A percentile compares a stretch with the other conserved stretches of the same genome.
Conservation (phyloP, 1,140 invertebrate genomes). For the Diorhabda carinulata region DNA sequence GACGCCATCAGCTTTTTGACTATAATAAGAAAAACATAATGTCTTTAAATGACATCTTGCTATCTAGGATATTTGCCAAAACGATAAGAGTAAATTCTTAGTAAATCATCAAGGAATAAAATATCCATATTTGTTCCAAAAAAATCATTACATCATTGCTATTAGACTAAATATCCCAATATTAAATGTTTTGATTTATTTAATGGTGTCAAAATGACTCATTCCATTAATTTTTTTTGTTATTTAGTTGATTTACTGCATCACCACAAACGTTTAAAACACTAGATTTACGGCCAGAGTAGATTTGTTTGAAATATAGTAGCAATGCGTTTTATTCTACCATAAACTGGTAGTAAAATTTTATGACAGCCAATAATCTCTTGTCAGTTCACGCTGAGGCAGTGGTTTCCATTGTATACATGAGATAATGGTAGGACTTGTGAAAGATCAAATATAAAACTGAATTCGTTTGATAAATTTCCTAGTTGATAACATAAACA, state of each 20-base stretch:
- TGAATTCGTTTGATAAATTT: conserved; percentile 1
- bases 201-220: neutral
- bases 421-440: neutral
- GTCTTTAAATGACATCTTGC: too few relatives aligned
- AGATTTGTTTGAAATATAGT: conserved; percentile 22
- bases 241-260: neutral
- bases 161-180: too few relatives aligned
- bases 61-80: too few relatives aligned
- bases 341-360: conserved; percentile 23
- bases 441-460: neutral
- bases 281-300: conserved; percentile 15
- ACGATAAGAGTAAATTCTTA: too few relatives aligned
- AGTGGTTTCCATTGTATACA: conserved; percentile 6
- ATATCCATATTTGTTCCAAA: too few relatives aligned
- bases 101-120: too few relatives aligned
- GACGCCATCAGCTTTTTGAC: too few relatives aligned
- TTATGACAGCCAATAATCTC: conserved; percentile 20
- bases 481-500: neutral
- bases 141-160: too few relatives aligned
- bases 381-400: conserved; percentile 16
- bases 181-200: neutral
- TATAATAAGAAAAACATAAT: too few relatives aligned
- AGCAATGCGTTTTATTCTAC: conserved; percentile 22
- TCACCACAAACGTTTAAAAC: conserved; percentile 2
- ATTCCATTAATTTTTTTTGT: conserved; percentile 1